Percentiles rank a stretch among this genome's conserved stretches.
Evolutionary conservation across 2,113 vertebrate genomes (phyloP).

Genomic region (Lamprologus callipterus): DNA sequence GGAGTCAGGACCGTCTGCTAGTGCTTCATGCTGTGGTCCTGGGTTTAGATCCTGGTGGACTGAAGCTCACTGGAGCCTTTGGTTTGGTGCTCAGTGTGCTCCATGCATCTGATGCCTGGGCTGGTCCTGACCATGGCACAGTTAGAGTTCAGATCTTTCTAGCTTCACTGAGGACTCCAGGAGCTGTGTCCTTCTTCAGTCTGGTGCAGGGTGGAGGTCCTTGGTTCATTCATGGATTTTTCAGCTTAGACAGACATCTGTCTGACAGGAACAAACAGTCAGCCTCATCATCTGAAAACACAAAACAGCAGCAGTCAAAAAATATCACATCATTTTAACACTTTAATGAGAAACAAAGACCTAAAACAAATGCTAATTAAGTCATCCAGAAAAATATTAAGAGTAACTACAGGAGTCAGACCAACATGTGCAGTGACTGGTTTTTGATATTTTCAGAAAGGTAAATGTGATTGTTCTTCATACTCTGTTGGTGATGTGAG

Average conservation of each 20-base stretch:
- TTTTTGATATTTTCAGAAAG: fast-evolving
- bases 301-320: fast-evolving
- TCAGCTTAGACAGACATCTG: too few species aligned
- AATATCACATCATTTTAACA: fast-evolving
- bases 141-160: fast-evolving
- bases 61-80: too few species aligned
- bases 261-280: too few species aligned
- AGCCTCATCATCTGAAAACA: not conserved
- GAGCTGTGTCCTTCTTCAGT: too few species aligned
- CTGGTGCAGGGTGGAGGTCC: too few species aligned
- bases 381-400: fast-evolving
- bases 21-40: too few species aligned
- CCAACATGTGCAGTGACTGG: not conserved
- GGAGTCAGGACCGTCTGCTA: fast-evolving
- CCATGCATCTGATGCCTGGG: fast-evolving
- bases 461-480: too few species aligned
- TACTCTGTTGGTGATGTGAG: fast-evolving
- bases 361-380: fast-evolving
- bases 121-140: too few species aligned
- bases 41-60: too few species aligned
- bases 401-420: fast-evolving
- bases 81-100: fast-evolving
- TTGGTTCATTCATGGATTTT: fast-evolving
- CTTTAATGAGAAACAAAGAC: not conserved
- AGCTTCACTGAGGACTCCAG: too few species aligned